Base-by-base conservation (phyloP, 2,797 vertebrate genomes). In the Peromyscus eremicus region DNA sequence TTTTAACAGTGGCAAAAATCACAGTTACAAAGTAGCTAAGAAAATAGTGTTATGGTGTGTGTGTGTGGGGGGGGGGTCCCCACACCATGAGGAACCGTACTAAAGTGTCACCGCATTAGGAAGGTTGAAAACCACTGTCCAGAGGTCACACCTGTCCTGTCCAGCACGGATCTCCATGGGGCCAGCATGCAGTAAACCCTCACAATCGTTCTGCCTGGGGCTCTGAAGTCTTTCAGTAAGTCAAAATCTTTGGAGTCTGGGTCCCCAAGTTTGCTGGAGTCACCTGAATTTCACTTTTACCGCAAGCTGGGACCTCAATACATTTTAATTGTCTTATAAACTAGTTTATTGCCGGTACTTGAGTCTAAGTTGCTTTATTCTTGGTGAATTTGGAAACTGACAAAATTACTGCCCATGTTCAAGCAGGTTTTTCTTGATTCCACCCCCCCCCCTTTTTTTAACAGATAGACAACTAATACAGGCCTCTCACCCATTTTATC, bases 311-410 rank as follows among this genome's bases (percentile, higher is more conserved):
- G 49, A n/a, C 55, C 64, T 75, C 19, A 37, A 21, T 82, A 57
- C 32, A 32, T 52, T 52, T 52, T 52, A 52, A 52, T 52, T 80
- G 7, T 83, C 62, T 83, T 71, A 32, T 43, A 57, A 46, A 94
- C 37, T 66, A 62, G 91, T 40, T 86, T 43, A 55, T 34, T 43
- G 17, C 81, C 52, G 29, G 79, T 83, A 52, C 23, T 87, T 80
- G 43, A 37, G 70, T 12, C 2, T 89, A 68, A 95, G 71, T 86
- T 90, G 37, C 27, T 92, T 90, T 77, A 85, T 90, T 92, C 9
- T 64, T 73, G 64, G 68, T 80, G n/a, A 95, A 11, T 68, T 85
- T 93, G 12, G 27, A 76, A 76, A 92, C 32, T 29, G 52, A 75
- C 37, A 84, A 87, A 87, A 76, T 89, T 82, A 29, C 57, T 40